phyloP scores from a whole-genome alignment of 2,888 invertebrate species.

The Megamerina dolium region DNA sequence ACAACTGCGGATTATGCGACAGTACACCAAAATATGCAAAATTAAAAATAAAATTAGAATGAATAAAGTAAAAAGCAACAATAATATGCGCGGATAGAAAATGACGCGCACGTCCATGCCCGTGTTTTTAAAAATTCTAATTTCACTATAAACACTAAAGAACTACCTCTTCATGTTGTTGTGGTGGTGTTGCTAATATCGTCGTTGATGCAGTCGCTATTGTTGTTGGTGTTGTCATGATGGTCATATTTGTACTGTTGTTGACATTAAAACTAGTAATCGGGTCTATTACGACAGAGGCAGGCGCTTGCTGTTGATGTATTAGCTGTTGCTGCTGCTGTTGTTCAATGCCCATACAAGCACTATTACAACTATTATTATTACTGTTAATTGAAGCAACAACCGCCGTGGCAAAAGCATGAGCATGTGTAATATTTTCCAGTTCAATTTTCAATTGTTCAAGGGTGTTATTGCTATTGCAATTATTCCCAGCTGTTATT shows the following conservation, averaged over 20 bases:
- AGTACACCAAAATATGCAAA: too few relatives aligned
- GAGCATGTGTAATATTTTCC: conserved; percentile 55
- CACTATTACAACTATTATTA: too few relatives aligned
- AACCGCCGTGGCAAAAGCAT: conserved; percentile 43
- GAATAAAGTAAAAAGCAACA: too few relatives aligned
- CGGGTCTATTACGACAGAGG: neutral
- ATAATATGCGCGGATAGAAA: too few relatives aligned
- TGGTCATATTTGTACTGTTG: conserved; percentile 2
- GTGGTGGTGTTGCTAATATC: conserved; percentile 11
- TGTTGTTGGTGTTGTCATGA: conserved; percentile 3
- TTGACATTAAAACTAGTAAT: conserved; percentile 4
- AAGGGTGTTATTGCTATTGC: conserved; percentile 43
- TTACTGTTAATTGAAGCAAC: conserved; percentile 31
- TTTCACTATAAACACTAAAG: too few relatives aligned
- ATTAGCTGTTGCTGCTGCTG: conserved; percentile 23
- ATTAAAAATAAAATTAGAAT: too few relatives aligned
- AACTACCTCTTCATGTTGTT: conserved; percentile 23
- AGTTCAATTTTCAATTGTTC: conserved; percentile 56
- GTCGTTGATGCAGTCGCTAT: conserved; percentile 12
- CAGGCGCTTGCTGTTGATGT: too few relatives aligned
- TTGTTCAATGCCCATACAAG: conserved; percentile 21
- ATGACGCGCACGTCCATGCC: too few relatives aligned
- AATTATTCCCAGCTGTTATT: too few relatives aligned
- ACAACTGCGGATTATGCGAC: too few relatives aligned
- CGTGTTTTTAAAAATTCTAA: too few relatives aligned